Percentiles rank a stretch among this genome's conserved stretches.
Evolutionary conservation across 1,140 invertebrate species (phyloP).

Genomic region (Bombyx mandarina): DNA sequence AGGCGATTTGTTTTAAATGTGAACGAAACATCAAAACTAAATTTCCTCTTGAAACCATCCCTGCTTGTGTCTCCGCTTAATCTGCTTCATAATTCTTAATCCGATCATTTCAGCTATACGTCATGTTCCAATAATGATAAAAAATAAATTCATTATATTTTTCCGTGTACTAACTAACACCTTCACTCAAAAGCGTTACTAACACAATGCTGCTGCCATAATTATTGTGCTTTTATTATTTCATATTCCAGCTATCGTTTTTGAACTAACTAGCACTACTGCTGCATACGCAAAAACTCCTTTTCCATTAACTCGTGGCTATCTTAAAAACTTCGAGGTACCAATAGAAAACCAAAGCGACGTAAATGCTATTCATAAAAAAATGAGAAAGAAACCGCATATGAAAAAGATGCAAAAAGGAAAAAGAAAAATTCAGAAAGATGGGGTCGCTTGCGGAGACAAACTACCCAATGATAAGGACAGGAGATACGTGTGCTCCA

Average conservation of each 20-base stretch:
- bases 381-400: conserved; percentile 17
- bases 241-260: conserved; percentile 55
- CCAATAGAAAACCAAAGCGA: conserved; percentile 6
- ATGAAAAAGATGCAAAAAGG: conserved; percentile 18
- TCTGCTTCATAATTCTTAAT: no score
- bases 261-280: conserved; percentile 25
- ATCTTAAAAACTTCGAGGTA: conserved; percentile 32
- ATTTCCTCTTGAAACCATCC: neutral
- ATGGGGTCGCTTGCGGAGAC: neutral
- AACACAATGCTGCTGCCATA: conserved; percentile 31
- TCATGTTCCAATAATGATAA: no score
- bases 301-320: conserved; percentile 58
- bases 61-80: no score
- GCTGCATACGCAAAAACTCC: conserved; percentile 49
- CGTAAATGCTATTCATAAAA: conserved; percentile 8
- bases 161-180: no score
- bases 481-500: conserved; percentile 42
- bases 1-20: neutral
- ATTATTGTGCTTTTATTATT: conserved; percentile 50
- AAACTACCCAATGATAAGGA: conserved; percentile 18
- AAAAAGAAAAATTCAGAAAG: neutral
- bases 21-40: neutral
- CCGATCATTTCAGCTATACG: no score
- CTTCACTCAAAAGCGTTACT: neutral
- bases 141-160: no score